These are phyloP conservation scores for Onthophagus taurus DNA, from an alignment of 1,140 invertebrate species.

Conservation along the genomic window DNA sequence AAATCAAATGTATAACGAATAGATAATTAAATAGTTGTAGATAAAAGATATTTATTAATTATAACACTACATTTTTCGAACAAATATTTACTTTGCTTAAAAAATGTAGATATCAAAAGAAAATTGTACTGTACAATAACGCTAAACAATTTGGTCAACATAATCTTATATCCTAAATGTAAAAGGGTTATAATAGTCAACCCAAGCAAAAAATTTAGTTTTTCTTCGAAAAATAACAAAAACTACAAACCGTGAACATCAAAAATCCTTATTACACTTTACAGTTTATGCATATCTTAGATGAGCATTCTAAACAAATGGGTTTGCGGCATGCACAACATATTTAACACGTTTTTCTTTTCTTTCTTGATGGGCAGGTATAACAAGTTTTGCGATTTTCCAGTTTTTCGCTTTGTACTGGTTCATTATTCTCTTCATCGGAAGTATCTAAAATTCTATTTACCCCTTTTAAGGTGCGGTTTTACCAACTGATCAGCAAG, in stretches of 20 bases:
- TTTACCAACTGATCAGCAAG: slow-evolving; percentile 4
- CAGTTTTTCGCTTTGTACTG: not conserved
- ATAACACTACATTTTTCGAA: too few relatives aligned
- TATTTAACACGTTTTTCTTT: slow-evolving; percentile 6
- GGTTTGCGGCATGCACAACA: slow-evolving; percentile 5
- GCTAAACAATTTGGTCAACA: too few relatives aligned
- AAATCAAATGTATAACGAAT: too few relatives aligned
- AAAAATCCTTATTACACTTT: too few relatives aligned
- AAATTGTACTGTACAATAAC: too few relatives aligned
- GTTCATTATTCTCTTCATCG: not conserved
- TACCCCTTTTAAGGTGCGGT: slow-evolving; percentile 8
- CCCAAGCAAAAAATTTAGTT: not conserved
- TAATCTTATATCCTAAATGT: too few relatives aligned
- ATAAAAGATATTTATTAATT: too few relatives aligned
- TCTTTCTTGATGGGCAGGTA: slow-evolving; percentile 6
- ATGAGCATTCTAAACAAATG: not conserved
- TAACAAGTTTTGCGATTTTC: slow-evolving; percentile 2
- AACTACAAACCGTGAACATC: not conserved
- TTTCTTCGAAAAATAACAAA: too few relatives aligned
- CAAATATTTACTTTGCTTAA: too few relatives aligned
- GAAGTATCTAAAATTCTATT: slow-evolving; percentile 6
- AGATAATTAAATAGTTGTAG: too few relatives aligned
- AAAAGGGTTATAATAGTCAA: too few relatives aligned
- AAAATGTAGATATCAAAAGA: too few relatives aligned
- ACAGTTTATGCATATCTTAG: slow-evolving; percentile 4